A percentile compares a stretch with the other conserved stretches of the same genome.
phyloP scores from a whole-genome alignment of 2,113 vertebrate genomes.

The Steatornis caripensis region DNA sequence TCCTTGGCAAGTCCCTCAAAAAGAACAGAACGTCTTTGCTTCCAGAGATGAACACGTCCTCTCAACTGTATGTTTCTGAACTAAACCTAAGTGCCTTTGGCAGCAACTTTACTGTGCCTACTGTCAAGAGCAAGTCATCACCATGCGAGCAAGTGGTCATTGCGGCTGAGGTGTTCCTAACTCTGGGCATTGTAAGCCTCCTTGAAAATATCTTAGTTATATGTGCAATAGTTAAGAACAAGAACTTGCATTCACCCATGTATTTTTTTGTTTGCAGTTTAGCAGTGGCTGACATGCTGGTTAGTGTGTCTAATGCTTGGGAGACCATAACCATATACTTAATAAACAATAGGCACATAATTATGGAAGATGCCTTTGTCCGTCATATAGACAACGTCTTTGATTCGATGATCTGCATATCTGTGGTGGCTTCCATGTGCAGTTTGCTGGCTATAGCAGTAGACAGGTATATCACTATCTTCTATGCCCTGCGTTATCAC shows the following conservation, averaged over 20 bases:
- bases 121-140: constrained; percentile 40
- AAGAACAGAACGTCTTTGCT: constrained; percentile 18
- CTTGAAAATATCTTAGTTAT: constrained; percentile 95
- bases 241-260: constrained; percentile 96
- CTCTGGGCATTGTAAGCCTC: constrained; percentile 89
- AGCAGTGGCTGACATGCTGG: constrained; percentile 93
- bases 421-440: constrained; percentile 95
- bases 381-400: constrained; percentile 92
- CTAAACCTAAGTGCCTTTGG: constrained; percentile 58
- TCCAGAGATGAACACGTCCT: constrained; percentile 69
- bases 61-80: constrained; percentile 47
- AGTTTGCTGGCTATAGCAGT: constrained; percentile 92
- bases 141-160: constrained; percentile 86
- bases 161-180: constrained; percentile 84
- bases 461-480: constrained; percentile 93
- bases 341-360: constrained; percentile 84
- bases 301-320: constrained; percentile 93
- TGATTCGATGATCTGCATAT: constrained; percentile 97
- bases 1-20: constrained; percentile 21
- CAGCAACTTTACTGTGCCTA: constrained; percentile 54
- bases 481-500: constrained; percentile 92
- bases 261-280: constrained; percentile 96
- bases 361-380: constrained; percentile 87
- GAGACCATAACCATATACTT: constrained; percentile 93
- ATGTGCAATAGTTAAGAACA: constrained; percentile 88